Evolutionary conservation across 2,797 vertebrate species (phyloP), one percentile per base, ranked within the genome.

Genomic region (Loriculus beryllinus): DNA sequence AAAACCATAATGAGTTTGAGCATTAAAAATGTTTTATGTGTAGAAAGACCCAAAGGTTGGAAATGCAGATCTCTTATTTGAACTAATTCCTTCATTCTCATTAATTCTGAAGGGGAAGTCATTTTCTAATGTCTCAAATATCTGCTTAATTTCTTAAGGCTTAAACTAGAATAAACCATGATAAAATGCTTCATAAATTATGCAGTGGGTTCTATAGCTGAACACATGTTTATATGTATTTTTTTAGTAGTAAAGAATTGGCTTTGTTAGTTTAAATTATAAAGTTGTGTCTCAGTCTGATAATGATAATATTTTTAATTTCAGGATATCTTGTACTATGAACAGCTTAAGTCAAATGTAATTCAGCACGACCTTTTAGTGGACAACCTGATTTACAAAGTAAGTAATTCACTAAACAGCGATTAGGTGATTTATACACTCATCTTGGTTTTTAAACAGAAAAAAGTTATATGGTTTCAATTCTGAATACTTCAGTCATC

Each of bases 361-460:
- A 98, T 99, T 90, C 98, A 99, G 69, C 98, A 99, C 8, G 97
- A 99, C 96, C 98, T 99, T 97, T 98, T 99, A 97, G 99, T 99
- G 97, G 99, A 99, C 97, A 99, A 98, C 97, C 98, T 99, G 75
- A 99, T 99, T 97, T 99, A 99, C 96, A 99, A 99, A 98, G 99
- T 99, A 97, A 98, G 98, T 97, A 90, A 85, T 95, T 92, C 57
- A 49, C 91, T 48, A 28, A 80, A 33, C 6, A 43, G 45, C 63
- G 33, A 47, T 47, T 43, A 56, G 93, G 15, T 54, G 8, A 67
- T 74, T 57, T 82, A 45, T 67, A 10, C 40, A 26, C 3, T 80
- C 22, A 69, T 85, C 60, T 62, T 72, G 0, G 2, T 37, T 84
- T 88, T 80, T 39, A 65, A 75, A 77, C 18, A 88, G 79, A 49